Evolutionary conservation across 2,888 invertebrate genomes (phyloP).

Genomic region (Rutpela maculata): DNA sequence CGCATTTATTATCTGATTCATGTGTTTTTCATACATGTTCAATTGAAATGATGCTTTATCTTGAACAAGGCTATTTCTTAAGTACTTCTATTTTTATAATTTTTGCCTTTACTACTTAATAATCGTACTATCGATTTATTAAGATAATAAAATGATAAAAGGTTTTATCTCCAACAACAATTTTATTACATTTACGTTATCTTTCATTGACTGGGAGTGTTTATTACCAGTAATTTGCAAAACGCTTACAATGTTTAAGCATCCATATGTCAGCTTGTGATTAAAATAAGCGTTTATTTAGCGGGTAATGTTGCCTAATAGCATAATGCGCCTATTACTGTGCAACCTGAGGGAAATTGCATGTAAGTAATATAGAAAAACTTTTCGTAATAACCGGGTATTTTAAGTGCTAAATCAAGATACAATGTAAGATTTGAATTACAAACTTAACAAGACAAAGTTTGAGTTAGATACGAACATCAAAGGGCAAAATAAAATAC

Average conservation of each 20-base stretch:
- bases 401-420: not conserved
- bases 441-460: no score
- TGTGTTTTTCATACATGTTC: not conserved
- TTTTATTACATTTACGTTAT: constrained; percentile 30
- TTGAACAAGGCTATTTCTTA: not conserved
- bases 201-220: constrained; percentile 42
- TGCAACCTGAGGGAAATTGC: not conserved
- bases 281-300: constrained; percentile 9
- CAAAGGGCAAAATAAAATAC: no score
- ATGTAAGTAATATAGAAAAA: not conserved
- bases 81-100: not conserved
- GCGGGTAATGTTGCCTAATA: not conserved
- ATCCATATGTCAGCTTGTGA: constrained; percentile 3
- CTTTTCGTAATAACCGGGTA: not conserved
- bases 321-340: constrained; percentile 5
- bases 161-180: constrained; percentile 21
- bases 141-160: constrained; percentile 28
- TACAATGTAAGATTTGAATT: not conserved
- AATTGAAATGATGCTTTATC: not conserved
- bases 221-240: constrained; percentile 22
- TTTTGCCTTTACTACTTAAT: not conserved
- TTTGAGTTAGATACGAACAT: no score
- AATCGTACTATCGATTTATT: constrained; percentile 21
- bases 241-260: constrained; percentile 7
- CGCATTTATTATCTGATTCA: not conserved